phyloP scores from a whole-genome alignment of 2,113 vertebrate species.

The Nerophis ophidion region DNA sequence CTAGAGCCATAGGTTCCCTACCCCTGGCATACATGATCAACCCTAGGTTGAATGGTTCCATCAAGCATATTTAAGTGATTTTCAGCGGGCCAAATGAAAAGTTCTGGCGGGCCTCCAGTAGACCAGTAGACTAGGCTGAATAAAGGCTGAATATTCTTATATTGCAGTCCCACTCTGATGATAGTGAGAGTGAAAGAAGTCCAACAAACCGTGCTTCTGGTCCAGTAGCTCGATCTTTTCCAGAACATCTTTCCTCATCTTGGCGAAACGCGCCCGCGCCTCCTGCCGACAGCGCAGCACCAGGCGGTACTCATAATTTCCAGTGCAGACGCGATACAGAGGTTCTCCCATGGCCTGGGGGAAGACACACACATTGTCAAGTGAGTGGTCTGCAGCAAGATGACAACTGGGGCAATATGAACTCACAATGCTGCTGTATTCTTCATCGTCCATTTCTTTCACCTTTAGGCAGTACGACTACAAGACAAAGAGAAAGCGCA shows the following conservation, averaged over 20 bases:
- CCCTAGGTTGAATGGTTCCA: too few relatives aligned
- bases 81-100: too few relatives aligned
- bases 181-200: background rate
- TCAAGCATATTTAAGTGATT: too few relatives aligned
- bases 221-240: conserved; percentile 98
- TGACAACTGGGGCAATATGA: background rate
- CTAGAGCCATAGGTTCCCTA: too few relatives aligned
- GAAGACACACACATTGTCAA: background rate
- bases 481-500: conserved; percentile 17
- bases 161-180: too few relatives aligned
- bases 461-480: conserved; percentile 98
- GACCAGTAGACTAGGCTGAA: too few relatives aligned
- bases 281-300: conserved; percentile 94
- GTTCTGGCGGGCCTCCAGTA: too few relatives aligned
- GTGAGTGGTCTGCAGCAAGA: background rate
- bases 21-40: too few relatives aligned
- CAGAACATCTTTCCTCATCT: conserved; percentile 96
- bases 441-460: conserved; percentile 99
- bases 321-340: conserved; percentile 90
- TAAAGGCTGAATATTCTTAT: too few relatives aligned
- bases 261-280: conserved; percentile 89
- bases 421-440: conserved; percentile 97
- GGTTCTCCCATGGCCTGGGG: conserved; percentile 90
- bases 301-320: conserved; percentile 95
- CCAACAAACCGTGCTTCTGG: conserved; percentile 88